Evolutionary conservation across 2,113 vertebrate genomes (phyloP).

Genomic region (Megaptera novaeangliae): DNA sequence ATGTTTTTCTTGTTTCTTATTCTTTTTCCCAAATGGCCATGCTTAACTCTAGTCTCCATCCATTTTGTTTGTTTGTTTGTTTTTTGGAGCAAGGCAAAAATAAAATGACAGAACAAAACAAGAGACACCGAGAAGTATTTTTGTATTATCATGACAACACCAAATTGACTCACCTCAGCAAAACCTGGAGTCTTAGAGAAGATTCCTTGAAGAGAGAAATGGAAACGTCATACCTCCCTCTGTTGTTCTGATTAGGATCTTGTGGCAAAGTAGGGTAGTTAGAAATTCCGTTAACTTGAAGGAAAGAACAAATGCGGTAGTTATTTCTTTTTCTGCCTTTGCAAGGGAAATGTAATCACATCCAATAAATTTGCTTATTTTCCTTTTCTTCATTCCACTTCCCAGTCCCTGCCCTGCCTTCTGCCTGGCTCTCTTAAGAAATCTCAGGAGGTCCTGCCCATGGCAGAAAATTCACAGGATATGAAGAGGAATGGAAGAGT

Average conservation of each 20-base stretch:
- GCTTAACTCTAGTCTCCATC: neutral
- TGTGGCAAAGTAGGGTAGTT: neutral
- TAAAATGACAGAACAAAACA: neutral
- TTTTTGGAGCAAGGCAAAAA: neutral
- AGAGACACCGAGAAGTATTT: neutral
- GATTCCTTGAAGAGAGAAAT: neutral
- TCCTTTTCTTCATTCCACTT: neutral
- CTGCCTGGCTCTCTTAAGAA: neutral
- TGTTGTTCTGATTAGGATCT: neutral
- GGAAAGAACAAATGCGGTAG: neutral
- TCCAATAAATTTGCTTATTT: neutral
- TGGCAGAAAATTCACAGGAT: neutral
- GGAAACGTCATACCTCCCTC: neutral
- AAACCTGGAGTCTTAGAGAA: neutral
- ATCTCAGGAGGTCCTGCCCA: neutral
- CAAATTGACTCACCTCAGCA: neutral
- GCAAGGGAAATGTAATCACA: neutral
- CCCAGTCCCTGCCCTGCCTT: neutral
- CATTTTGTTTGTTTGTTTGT: neutral
- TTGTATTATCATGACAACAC: neutral
- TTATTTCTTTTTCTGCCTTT: conserved; percentile 39
- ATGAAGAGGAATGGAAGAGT: conserved; percentile 17
- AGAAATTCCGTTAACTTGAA: neutral
- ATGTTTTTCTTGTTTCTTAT: neutral
- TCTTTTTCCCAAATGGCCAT: neutral